phyloP scores from a whole-genome alignment of 2,888 invertebrate genomes.

The Pecten maximus region DNA sequence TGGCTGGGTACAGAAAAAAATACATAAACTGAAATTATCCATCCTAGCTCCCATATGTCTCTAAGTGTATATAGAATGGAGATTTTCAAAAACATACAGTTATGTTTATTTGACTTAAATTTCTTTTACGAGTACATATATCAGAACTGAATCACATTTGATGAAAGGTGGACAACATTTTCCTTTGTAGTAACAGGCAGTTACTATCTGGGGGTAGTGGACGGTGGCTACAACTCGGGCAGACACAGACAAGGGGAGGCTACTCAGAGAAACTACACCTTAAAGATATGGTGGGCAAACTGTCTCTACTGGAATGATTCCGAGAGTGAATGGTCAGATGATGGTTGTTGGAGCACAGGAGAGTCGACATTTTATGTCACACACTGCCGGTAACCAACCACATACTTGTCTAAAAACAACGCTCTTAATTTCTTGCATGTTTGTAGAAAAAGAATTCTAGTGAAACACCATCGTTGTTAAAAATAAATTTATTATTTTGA shows the following conservation, averaged over 20 bases:
- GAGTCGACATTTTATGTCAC: constrained; percentile 70
- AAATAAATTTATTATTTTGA: too few species aligned
- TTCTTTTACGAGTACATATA: too few species aligned
- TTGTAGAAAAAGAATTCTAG: too few species aligned
- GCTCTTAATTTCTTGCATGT: too few species aligned
- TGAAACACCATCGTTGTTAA: too few species aligned
- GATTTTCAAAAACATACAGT: too few species aligned
- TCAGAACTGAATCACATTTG: not conserved
- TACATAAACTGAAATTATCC: too few species aligned
- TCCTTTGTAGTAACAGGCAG: constrained; percentile 66
- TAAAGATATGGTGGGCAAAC: constrained; percentile 78
- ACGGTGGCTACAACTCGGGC: constrained; percentile 76
- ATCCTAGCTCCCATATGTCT: too few species aligned
- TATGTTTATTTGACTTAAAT: too few species aligned
- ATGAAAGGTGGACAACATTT: not conserved
- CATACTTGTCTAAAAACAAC: not conserved
- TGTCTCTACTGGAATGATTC: constrained; percentile 79
- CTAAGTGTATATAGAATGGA: too few species aligned
- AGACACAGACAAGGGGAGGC: constrained; percentile 74
- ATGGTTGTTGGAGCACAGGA: constrained; percentile 73
- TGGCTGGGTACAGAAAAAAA: too few species aligned
- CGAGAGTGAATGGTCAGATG: constrained; percentile 68
- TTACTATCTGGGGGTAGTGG: constrained; percentile 77
- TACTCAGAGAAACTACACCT: constrained; percentile 73
- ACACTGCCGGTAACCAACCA: constrained; percentile 72